Evolutionary conservation across 2,797 vertebrate species (phyloP).

Genomic region (Gadopsis marmoratus): DNA sequence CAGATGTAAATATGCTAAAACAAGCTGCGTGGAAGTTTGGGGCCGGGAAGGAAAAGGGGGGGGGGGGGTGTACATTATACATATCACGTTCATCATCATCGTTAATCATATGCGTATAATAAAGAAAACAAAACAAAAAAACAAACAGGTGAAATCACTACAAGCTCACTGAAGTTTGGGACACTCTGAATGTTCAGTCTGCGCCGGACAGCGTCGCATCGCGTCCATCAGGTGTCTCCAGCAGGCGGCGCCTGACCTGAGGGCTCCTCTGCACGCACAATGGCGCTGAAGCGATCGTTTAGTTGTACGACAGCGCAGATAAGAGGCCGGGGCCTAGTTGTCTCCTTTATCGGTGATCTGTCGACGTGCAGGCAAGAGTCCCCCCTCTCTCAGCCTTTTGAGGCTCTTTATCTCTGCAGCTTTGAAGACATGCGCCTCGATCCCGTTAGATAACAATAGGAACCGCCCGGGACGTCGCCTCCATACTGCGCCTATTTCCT

Average conservation of each 20-base stretch:
- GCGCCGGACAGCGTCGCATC: background rate
- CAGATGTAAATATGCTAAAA: constrained; percentile 76
- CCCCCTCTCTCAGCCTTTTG: constrained; percentile 60
- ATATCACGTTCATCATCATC: no score
- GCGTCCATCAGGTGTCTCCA: background rate
- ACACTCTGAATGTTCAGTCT: background rate
- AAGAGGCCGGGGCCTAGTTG: constrained; percentile 72
- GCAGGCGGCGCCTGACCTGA: constrained; percentile 13
- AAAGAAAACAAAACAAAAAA: no score
- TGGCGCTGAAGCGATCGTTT: constrained; percentile 77
- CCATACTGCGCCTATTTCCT: constrained; percentile 82
- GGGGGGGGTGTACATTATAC: no score
- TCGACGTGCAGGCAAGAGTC: constrained; percentile 66
- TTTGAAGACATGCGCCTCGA: constrained; percentile 78
- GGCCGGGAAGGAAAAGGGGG: no score
- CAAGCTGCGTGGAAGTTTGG: constrained; percentile 59
- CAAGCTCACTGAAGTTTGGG: no score
- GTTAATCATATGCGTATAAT: no score
- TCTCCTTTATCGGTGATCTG: constrained; percentile 78
- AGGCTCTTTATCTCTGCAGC: constrained; percentile 73
- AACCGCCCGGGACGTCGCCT: constrained; percentile 62
- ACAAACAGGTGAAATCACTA: no score
- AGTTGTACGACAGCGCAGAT: constrained; percentile 79
- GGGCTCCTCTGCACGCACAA: constrained; percentile 59
- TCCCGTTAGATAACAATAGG: constrained; percentile 75